A percentile compares a stretch with the other conserved stretches of the same genome.
phyloP scores from a whole-genome alignment of 2,888 invertebrate species.

The Magallana nippona region DNA sequence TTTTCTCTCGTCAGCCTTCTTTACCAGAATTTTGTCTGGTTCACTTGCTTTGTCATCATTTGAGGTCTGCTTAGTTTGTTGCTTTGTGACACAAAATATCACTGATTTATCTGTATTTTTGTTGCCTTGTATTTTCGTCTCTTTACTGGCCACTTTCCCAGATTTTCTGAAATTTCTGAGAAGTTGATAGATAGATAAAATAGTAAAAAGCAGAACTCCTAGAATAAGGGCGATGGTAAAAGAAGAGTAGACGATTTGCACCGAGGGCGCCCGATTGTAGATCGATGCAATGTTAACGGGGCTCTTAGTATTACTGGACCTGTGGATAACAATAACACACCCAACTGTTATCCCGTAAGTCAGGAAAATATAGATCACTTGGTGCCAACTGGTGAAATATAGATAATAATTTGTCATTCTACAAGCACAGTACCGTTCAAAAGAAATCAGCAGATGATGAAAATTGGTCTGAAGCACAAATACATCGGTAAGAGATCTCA shows the following conservation, averaged over 20 bases:
- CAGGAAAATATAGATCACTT: not conserved
- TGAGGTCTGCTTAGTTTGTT: not conserved
- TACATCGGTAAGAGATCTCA: not conserved
- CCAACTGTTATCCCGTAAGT: not conserved
- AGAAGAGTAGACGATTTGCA: not conserved
- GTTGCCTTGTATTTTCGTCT: not conserved
- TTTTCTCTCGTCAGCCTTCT: not conserved
- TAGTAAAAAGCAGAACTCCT: not conserved
- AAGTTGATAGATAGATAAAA: slow-evolving; percentile 1
- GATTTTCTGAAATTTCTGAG: not conserved
- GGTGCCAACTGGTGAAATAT: not conserved
- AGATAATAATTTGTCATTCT: not conserved
- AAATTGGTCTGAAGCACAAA: not conserved
- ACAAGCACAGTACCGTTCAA: not conserved
- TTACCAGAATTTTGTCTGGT: not conserved
- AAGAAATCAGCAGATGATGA: not conserved
- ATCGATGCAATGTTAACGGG: not conserved
- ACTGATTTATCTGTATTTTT: not conserved
- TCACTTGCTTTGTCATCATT: not conserved
- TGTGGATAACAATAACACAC: not conserved
- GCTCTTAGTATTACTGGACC: not conserved
- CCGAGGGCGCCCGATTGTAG: not conserved
- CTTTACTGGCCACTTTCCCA: not conserved
- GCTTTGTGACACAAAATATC: not conserved
- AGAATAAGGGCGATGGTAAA: not conserved